Base-by-base conservation (phyloP, 1,140 invertebrate species). In the Pogonognathellus flavescens region DNA sequence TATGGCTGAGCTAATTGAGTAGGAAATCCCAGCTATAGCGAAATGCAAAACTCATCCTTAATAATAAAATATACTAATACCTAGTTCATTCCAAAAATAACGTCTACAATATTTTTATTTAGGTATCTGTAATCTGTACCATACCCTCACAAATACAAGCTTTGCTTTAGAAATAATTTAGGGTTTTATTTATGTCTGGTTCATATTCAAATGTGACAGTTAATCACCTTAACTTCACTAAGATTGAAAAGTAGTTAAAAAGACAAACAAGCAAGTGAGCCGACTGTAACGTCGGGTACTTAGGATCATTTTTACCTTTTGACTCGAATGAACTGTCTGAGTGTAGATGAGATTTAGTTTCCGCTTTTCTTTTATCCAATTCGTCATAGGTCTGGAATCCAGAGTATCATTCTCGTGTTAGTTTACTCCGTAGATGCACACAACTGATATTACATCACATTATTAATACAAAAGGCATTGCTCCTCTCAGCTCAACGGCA, bases 391-490 rank as follows among this genome's bases (percentile, higher is more conserved):
- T 66, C 62, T 66, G 62, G 41, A 76, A 76, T 76, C 16, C 16
- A n/a, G 41, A 18, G n/a, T 50, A 50, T 18, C 8, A 76, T n/a
- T 18, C 11, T 66, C 9, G 20, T 60, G 5, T 10, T 66, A 13
- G 9, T 66, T 25, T 9, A 20, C 5, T 60, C n/a, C 22, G 31
- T 76, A 41, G 31, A 13, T 76, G 31, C 6, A 41, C 31, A 41
- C 31, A 41, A 41, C 31, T 41, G 31, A 41, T 41, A 41, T 41
- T 76, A n/a, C 70, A 76, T 16, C 31, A 76, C 41, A 70, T n/a
- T n/a, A 22, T 66, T 66, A 25, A 14, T 11, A 76, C 41, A 76
- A 76, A 76, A 76, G 70, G 31, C 70, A 76, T n/a, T 76, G 70
- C 62, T 66, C 62, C 11, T 66, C 25, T 66, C 62, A 66, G 9